phyloP scores from a whole-genome alignment of 2,888 invertebrate genomes.

The Ophion ellenae region DNA sequence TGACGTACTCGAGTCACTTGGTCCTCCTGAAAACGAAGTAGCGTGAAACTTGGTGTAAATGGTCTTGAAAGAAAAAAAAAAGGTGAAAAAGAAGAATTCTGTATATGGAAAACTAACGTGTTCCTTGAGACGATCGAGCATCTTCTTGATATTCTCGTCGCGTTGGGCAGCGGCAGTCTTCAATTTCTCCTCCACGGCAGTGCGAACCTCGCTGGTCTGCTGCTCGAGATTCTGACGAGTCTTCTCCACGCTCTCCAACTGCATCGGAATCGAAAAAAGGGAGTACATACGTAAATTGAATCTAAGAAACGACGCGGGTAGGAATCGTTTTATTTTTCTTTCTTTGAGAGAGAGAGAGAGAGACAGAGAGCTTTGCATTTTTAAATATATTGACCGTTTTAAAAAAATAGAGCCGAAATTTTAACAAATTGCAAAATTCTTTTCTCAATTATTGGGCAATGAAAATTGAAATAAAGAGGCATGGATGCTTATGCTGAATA shows the following conservation, averaged over 20 bases:
- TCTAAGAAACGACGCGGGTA: too few relatives aligned
- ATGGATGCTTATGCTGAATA: too few relatives aligned
- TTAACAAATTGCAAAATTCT: too few relatives aligned
- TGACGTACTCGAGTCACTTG: conserved; percentile 90
- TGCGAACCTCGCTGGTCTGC: conserved; percentile 93
- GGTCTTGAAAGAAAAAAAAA: conserved; percentile 19
- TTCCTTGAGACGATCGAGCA: conserved; percentile 95
- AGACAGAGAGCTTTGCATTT: too few relatives aligned
- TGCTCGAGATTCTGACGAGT: conserved; percentile 92
- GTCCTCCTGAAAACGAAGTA: conserved; percentile 86
- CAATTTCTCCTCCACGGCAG: conserved; percentile 94
- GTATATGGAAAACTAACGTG: conserved; percentile 88
- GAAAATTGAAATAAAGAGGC: too few relatives aligned
- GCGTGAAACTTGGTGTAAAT: conserved; percentile 24
- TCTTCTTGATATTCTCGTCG: conserved; percentile 95
- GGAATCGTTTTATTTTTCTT: too few relatives aligned
- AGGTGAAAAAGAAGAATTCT: background rate
- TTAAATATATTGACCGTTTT: too few relatives aligned
- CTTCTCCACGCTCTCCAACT: conserved; percentile 86
- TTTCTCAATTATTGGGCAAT: too few relatives aligned
- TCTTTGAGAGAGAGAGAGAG: too few relatives aligned
- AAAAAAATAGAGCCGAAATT: too few relatives aligned
- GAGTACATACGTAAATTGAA: too few relatives aligned
- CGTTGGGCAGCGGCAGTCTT: conserved; percentile 94
- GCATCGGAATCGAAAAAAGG: conserved; percentile 37